Conservation (phyloP, 2,888 invertebrate species). For the Mamestra brassicae region DNA sequence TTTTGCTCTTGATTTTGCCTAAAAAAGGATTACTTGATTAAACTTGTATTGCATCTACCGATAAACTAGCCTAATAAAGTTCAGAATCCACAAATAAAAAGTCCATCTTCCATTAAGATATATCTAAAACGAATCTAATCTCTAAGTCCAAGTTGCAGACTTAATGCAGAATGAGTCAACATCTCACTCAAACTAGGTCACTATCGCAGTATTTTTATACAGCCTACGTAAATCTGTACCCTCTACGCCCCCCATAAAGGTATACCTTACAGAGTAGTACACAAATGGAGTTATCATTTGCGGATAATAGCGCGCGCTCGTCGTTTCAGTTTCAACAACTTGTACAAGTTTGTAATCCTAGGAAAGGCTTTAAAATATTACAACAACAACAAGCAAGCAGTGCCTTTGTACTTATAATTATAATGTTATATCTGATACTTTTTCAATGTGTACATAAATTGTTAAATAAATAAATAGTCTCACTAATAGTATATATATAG, state of each 20-base stretch:
- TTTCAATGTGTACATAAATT: no score
- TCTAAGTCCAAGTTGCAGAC: constrained; percentile 7
- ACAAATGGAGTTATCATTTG: constrained; percentile 17
- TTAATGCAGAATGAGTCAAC: constrained; percentile 17
- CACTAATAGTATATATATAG: no score
- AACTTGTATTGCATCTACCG: no score
- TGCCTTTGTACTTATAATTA: no score
- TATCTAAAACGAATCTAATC: constrained; percentile 31
- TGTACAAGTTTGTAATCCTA: no score
- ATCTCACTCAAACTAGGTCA: constrained; percentile 42
- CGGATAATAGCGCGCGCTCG: neutral
- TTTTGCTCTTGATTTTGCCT: neutral
- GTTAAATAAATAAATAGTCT: no score
- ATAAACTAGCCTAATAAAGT: no score
- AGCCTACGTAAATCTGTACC: constrained; percentile 50
- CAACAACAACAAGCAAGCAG: no score
- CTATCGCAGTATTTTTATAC: constrained; percentile 54
- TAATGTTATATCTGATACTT: no score
- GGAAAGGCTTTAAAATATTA: neutral
- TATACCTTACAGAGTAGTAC: constrained; percentile 4
- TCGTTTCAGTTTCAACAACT: neutral
- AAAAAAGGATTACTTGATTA: neutral
- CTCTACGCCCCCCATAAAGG: constrained; percentile 35
- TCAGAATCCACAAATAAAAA: no score
- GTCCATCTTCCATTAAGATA: neutral